These are phyloP conservation scores for Microchirus variegatus DNA, from an alignment of 2,797 vertebrate species.

Conservation along the genomic window DNA sequence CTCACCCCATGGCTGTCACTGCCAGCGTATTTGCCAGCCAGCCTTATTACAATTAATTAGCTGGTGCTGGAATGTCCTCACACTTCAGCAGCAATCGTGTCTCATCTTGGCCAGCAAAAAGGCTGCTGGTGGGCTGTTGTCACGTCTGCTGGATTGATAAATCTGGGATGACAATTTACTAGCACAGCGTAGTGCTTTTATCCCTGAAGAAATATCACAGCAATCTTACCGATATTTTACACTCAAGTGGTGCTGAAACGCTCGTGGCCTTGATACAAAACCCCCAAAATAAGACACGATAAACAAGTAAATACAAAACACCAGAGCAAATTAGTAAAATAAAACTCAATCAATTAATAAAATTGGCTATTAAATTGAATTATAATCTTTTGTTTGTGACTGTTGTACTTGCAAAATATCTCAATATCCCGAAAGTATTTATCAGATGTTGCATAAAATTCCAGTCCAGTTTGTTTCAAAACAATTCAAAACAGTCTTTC, in stretches of 20 bases:
- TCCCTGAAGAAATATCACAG: conserved; percentile 13
- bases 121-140: conserved; percentile 63
- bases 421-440: not conserved
- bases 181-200: conserved; percentile 22
- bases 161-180: conserved; percentile 55
- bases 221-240: conserved; percentile 6
- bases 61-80: conserved; percentile 72
- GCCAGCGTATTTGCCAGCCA: conserved; percentile 58
- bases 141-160: conserved; percentile 63
- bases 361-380: too few relatives aligned
- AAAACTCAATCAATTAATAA: not conserved
- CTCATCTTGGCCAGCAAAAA: conserved; percentile 57
- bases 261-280: not conserved
- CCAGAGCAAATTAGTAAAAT: not conserved
- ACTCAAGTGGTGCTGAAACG: not conserved
- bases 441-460: conserved; percentile 14
- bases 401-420: not conserved
- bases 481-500: conserved; percentile 11
- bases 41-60: conserved; percentile 82
- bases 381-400: too few relatives aligned
- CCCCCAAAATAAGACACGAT: not conserved
- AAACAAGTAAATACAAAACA: not conserved
- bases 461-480: conserved; percentile 27
- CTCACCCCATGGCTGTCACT: conserved; percentile 68
- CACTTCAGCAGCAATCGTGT: conserved; percentile 72